These are phyloP conservation scores for Gastrophryne carolinensis DNA, from an alignment of 2,797 vertebrate species.

Conservation along the genomic window DNA sequence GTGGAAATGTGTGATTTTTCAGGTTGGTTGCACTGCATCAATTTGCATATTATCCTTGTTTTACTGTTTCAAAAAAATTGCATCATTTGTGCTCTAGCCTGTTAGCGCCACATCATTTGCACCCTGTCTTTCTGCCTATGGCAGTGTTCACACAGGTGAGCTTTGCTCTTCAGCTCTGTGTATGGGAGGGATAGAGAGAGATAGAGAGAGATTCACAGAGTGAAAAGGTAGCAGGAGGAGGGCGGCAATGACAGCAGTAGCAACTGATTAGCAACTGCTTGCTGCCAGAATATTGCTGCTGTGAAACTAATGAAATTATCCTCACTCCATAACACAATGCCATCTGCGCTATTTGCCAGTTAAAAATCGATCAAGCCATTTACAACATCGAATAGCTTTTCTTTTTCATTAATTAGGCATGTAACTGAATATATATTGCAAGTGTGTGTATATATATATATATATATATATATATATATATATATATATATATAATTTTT, in stretches of 20 bases:
- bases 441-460: background rate
- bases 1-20: background rate
- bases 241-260: background rate
- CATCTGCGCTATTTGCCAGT: background rate
- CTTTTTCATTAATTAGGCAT: too few relatives aligned
- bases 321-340: background rate
- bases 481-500: too few relatives aligned
- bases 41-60: slow-evolving; percentile 12
- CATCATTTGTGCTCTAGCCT: slow-evolving; percentile 10
- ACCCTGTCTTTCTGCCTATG: slow-evolving; percentile 23
- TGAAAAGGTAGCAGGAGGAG: background rate
- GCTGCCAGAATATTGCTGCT: background rate
- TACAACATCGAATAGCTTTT: too few relatives aligned
- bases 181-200: background rate
- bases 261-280: slow-evolving; percentile 5
- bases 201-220: slow-evolving; percentile 21
- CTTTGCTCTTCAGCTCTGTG: slow-evolving; percentile 14
- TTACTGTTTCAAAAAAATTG: background rate
- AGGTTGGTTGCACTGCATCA: background rate
- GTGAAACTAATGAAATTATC: slow-evolving; percentile 36
- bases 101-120: slow-evolving; percentile 34
- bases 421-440: too few relatives aligned
- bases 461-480: background rate
- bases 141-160: slow-evolving; percentile 34
- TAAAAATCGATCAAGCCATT: background rate